Evolutionary conservation across 2,113 vertebrate genomes (phyloP).

Genomic region (Thalassarche chlororhynchos): DNA sequence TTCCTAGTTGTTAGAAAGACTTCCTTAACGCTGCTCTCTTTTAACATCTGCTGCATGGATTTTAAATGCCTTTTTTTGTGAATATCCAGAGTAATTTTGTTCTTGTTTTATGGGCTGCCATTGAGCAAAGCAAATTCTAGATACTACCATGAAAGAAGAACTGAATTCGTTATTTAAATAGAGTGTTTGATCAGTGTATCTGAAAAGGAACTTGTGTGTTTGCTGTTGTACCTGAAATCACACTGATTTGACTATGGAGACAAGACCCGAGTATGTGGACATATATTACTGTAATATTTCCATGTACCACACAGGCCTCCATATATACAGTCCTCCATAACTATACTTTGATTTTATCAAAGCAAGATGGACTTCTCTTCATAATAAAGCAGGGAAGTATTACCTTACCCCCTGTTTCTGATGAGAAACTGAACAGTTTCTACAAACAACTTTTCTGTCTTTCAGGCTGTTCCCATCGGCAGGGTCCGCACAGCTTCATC

Average conservation of each 20-base stretch:
- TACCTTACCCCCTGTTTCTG: neutral
- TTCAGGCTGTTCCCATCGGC: neutral
- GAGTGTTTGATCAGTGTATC: neutral
- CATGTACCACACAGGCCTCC: neutral
- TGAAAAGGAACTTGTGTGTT: neutral
- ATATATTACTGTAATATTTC: neutral
- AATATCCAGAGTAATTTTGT: neutral
- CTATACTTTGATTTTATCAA: neutral
- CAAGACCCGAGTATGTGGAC: neutral
- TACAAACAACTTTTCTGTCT: neutral
- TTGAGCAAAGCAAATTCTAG: neutral
- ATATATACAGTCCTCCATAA: neutral
- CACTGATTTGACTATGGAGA: neutral
- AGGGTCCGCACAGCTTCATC: neutral
- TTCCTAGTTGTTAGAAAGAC: neutral
- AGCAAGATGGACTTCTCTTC: neutral
- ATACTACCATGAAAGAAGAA: neutral
- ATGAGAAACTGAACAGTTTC: neutral
- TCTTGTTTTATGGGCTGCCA: neutral
- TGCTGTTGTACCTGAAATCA: neutral
- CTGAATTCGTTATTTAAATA: neutral
- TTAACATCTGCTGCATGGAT: neutral
- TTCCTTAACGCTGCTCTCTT: neutral
- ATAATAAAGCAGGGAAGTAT: neutral
- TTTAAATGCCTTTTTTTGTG: neutral